Evolutionary conservation across 2,113 vertebrate genomes (phyloP), one percentile per base, ranked within the genome.

Genomic region (Apeltes quadracus): DNA sequence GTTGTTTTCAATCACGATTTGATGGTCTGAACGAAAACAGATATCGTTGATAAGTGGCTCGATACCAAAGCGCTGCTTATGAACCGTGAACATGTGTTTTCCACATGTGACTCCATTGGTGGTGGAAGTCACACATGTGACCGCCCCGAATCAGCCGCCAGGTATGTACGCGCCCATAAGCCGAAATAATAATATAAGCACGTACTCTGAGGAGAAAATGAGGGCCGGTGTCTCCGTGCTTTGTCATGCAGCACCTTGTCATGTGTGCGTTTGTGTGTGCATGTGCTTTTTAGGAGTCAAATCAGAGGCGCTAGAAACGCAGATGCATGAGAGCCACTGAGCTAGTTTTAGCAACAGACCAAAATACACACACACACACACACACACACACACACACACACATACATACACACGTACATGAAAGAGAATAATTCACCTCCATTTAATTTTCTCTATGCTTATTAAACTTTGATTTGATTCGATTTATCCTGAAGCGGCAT

Each of bases 381-480:
- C 55, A 59, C 44, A 53, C 58, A 78, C 53, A 79, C 79, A 87
- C 75, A 79, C 69, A 72, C 20, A 43, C 46, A 62, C 39, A 66
- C 54, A 53, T 44, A 78, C 53, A 80, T 77, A 85, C 72, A 80
- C 69, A 79, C 81, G 58, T 62, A 79, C 66, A 91, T 91, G 76
- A 92, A 86, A 89, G 75, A 55, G 91, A 93, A 92, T 92, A 87
- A 92, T 93, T 92, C 79, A 64, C 63, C 64, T 79, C 74, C 68
- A 38, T 69, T 20, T 68, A 18, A 27, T 54, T 64, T 41, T 15
- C 57, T 53, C 57, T 23, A 18, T 65, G 43, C 62, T 58, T 82
- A 91, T 92, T 75, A 89, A 90, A 87, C 72, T 90, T 93, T 90
- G 76, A 92, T 93, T 85, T 79, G 76, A 92, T 93, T 85, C 78